Evolutionary conservation across 2,113 vertebrate species (phyloP), one percentile per base, ranked within the genome.

Genomic region (Stigmatopora nigra): DNA sequence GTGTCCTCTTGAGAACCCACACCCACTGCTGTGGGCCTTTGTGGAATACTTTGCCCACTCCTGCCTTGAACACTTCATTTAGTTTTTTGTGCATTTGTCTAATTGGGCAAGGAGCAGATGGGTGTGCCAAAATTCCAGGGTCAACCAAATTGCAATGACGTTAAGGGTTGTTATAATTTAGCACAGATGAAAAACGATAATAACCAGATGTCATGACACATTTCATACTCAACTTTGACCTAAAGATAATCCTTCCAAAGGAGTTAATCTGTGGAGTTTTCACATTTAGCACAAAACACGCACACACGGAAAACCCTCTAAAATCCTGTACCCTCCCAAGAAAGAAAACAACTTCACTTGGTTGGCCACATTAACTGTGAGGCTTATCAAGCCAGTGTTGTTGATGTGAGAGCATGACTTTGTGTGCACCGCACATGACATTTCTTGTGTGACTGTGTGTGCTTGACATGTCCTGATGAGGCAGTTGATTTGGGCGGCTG

Each of bases 401-500:
- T 62, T 68, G 69, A 36, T 68, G 61, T 77, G 72, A 64, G 74
- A 60, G 73, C 56, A 35, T 63, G 63, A 11, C 47, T 69, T 52
- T 61, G 22, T 22, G 56, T 68, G 65, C 67, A n/a, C n/a, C n/a
- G 58, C 63, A 16, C 61, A 49, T 73, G 58, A 31, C 53, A 31
- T 71, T 51, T 58, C 35, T 62, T 63, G 53, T 51, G 38, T 55
- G 38, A 31, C 69, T 71, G 71, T 41, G 65, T 44, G 71, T 47
- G 63, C 68, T 10, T 80, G 68, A 71, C 69, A 64, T 73, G 76
- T 76, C 75, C 79, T 63, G 72, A 82, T 78, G 80, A 84, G 78
- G 72, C 76, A 63, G 67, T 79, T 76, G 84, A 85, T 83, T 82
- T 73, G 77, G 78, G 70, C 71, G 75, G 82, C 79, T 84, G 73